Percentiles rank a stretch among this genome's conserved stretches.
Evolutionary conservation across 2,797 vertebrate genomes (phyloP).

Genomic region (Lutjanus argentimaculatus): DNA sequence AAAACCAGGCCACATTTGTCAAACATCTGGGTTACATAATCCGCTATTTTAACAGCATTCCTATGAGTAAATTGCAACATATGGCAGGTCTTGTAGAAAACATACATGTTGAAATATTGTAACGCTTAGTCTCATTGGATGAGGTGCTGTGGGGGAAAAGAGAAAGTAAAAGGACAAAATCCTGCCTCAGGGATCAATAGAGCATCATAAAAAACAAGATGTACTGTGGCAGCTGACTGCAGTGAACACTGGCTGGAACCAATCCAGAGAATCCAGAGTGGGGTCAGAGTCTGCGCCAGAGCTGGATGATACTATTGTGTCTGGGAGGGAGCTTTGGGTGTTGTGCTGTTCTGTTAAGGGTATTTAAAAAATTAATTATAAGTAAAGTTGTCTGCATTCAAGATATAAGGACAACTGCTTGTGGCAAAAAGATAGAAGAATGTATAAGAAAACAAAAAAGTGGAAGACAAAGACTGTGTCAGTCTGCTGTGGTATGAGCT

Average conservation of each 20-base stretch:
- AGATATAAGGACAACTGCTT: neutral
- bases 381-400: neutral
- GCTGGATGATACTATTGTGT: slow-evolving; percentile 17
- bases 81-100: neutral
- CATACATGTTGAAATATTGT: slow-evolving; percentile 4
- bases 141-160: neutral
- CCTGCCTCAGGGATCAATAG: slow-evolving; percentile 25
- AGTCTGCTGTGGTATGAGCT: slow-evolving; percentile 27
- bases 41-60: neutral
- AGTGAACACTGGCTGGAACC: slow-evolving; percentile 32
- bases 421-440: slow-evolving; percentile 6
- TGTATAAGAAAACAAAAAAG: neutral
- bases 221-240: slow-evolving; percentile 48
- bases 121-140: neutral
- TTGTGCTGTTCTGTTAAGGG: slow-evolving; percentile 10
- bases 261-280: slow-evolving; percentile 26
- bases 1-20: neutral
- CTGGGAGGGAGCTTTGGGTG: neutral
- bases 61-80: neutral
- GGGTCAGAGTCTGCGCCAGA: neutral
- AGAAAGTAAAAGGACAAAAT: slow-evolving; percentile 6
- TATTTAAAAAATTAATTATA: slow-evolving; percentile 15
- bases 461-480: slow-evolving; percentile 21
- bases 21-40: neutral
- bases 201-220: slow-evolving; percentile 39